phyloP scores from a whole-genome alignment of 2,113 vertebrate genomes.

The Grus americana region DNA sequence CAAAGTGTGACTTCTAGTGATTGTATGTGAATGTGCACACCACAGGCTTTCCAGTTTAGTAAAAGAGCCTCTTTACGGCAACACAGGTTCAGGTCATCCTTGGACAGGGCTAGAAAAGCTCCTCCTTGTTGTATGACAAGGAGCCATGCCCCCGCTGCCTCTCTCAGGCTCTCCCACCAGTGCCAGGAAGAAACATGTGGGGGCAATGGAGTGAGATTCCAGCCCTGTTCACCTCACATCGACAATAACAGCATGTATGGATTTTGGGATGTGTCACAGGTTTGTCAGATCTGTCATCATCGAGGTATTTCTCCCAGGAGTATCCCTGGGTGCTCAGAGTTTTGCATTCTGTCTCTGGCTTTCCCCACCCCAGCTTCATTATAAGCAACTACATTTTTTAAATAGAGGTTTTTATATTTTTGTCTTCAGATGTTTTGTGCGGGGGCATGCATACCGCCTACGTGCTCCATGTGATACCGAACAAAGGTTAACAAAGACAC shows the following conservation, averaged over 20 bases:
- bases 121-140: not conserved
- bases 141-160: not conserved
- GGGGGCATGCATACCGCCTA: rapidly evolving
- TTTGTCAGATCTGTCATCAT: not conserved
- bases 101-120: not conserved
- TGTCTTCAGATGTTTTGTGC: not conserved
- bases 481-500: not conserved
- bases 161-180: not conserved
- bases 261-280: not conserved
- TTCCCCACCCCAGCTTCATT: not conserved
- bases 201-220: not conserved
- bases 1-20: not conserved
- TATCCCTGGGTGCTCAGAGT: not conserved
- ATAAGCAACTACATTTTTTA: not conserved
- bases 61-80: not conserved
- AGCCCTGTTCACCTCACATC: not conserved
- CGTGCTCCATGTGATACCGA: not conserved
- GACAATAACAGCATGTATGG: rapidly evolving
- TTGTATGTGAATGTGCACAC: not conserved
- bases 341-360: not conserved
- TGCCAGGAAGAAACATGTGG: not conserved
- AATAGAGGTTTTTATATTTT: not conserved
- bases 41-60: not conserved
- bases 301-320: not conserved
- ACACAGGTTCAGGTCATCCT: not conserved